Base-by-base conservation (phyloP, 2,113 vertebrate species). In the Festucalex cinctus region DNA sequence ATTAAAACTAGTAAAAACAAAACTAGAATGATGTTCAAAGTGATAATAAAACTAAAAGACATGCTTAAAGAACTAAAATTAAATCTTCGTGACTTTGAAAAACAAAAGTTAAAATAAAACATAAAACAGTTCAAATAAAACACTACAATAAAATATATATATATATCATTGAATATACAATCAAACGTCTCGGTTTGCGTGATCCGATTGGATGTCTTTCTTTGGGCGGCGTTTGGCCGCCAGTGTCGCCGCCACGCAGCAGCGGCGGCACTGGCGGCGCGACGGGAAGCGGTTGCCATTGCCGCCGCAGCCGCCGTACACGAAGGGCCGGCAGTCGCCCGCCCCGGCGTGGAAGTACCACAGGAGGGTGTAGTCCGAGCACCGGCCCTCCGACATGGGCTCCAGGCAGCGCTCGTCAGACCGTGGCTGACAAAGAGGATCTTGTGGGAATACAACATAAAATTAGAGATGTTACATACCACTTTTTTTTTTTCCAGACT, bases 251-350 rank as follows among this genome's bases (percentile, higher is more conserved):
- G n/a, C n/a, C 73, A 32, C 64, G 84, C 93, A 95, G 65, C 1
- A 59, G 28, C 1, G 77, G 81, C 92, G 79, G 4, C 95, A 96
- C 26, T 86, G 80, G 37, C 75, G 70, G 61, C 80, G 90, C 4
- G 91, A 91, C 51, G 80, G n/a, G 59, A 96, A 96, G 19, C 86
- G 91, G 79, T 96, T 96, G 51, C 66, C 35, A 79, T 93, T 96
- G 54, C 94, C 95, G 0, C 51, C 92, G 35, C 95, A 96, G 37
- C 95, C 95, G 1, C 94, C 90, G 0, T 92, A 95, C 36, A 96
- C 63, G 64, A 96, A 96, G 0, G 95, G 94, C 26, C 93, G 81
- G 83, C 95, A 96, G 19, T 88, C 65, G 0, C 86, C 78, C 0
- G 83, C 85, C 36, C 26, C 66, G 0, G 1, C 3, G 7, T 94